Evolutionary conservation across 2,888 invertebrate species (phyloP).

Genomic region (Drosophila limbata): DNA sequence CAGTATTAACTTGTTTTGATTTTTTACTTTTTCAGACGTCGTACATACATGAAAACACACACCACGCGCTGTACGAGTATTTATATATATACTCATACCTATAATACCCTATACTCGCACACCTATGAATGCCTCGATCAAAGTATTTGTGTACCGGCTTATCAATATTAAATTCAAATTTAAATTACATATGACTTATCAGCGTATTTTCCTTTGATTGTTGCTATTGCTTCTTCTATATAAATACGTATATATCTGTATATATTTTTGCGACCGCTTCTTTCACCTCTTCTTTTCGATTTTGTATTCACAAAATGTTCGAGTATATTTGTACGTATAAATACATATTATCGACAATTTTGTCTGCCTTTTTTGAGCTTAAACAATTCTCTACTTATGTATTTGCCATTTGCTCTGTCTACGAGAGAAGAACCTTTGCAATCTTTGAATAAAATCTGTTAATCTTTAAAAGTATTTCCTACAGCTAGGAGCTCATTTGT

Average conservation of each 20-base stretch:
- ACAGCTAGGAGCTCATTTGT: slow-evolving; percentile 11
- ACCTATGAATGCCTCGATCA: slow-evolving; percentile 15
- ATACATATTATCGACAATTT: slow-evolving; percentile 14
- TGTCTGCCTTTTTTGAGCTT: slow-evolving; percentile 12
- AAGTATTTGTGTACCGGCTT: slow-evolving; percentile 63
- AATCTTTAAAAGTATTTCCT: slow-evolving; percentile 41
- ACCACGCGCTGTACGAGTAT: slow-evolving; percentile 20
- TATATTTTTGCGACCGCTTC: slow-evolving; percentile 26
- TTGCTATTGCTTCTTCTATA: slow-evolving; percentile 31
- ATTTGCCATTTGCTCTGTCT: slow-evolving; percentile 15
- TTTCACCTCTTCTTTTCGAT: slow-evolving; percentile 61
- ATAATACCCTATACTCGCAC: slow-evolving; percentile 5
- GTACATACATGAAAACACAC: slow-evolving; percentile 17
- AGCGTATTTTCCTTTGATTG: slow-evolving; percentile 54
- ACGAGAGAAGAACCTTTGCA: slow-evolving; percentile 10
- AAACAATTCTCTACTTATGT: slow-evolving; percentile 5
- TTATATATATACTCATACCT: slow-evolving; percentile 5
- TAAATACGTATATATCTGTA: not conserved
- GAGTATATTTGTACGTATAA: not conserved
- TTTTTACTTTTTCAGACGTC: slow-evolving; percentile 5
- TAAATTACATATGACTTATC: slow-evolving; percentile 79
- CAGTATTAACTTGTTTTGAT: slow-evolving; percentile 49
- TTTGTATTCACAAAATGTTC: slow-evolving; percentile 19
- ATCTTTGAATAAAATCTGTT: slow-evolving; percentile 35
- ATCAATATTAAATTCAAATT: slow-evolving; percentile 79